Conservation (phyloP, 2,888 invertebrate genomes). For the Lycaena phlaeas region DNA sequence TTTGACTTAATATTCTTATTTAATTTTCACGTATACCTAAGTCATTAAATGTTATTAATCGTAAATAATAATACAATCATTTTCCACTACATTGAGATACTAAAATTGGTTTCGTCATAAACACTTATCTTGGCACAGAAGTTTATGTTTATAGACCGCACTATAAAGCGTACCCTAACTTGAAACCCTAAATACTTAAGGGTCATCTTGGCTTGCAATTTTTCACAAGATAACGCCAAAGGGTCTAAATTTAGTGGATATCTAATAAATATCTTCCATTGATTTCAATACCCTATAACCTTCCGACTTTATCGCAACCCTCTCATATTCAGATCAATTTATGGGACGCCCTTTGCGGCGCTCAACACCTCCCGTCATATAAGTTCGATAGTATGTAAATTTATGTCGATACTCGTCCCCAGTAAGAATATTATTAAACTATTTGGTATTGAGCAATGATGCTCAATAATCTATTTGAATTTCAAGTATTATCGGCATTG, state of each 20-base stretch:
- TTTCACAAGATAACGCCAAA: conserved; percentile 17
- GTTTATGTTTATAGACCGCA: conserved; percentile 3
- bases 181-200: background rate
- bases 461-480: background rate
- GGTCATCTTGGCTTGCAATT: conserved; percentile 16
- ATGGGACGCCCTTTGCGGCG: conserved; percentile 51
- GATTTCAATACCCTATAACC: conserved; percentile 58
- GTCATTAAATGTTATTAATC: too few relatives aligned
- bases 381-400: conserved; percentile 14
- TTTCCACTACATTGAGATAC: too few relatives aligned
- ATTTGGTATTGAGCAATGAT: conserved; percentile 1
- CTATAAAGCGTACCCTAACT: background rate
- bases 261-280: conserved; percentile 55
- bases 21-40: too few relatives aligned
- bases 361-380: conserved; percentile 18
- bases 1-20: too few relatives aligned
- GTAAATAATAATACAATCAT: too few relatives aligned
- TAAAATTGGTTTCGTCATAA: too few relatives aligned
- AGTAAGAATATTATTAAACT: conserved; percentile 4
- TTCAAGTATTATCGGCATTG: too few relatives aligned
- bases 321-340: conserved; percentile 53
- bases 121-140: too few relatives aligned
- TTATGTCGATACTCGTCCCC: conserved; percentile 5
- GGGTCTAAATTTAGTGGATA: conserved; percentile 43
- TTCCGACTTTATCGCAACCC: conserved; percentile 49